Conservation (phyloP, 2,113 vertebrate genomes). For the Oxygymnocypris stewartii region DNA sequence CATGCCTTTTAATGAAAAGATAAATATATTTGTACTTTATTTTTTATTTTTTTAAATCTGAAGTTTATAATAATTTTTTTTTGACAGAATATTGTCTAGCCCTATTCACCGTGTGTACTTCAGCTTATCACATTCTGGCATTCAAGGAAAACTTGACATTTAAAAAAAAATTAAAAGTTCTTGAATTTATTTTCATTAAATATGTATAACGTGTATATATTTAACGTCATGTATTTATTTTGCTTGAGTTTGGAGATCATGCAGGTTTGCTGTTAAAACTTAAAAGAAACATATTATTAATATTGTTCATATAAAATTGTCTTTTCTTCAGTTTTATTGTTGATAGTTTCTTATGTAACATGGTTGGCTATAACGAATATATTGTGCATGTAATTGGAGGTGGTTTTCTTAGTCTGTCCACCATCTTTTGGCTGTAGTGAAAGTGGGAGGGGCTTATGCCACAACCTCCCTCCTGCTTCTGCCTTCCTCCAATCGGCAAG, state of each 20-base stretch:
- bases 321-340: background rate
- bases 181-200: background rate
- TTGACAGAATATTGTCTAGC: no score
- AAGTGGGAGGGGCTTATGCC: conserved; percentile 37
- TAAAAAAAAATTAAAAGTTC: no score
- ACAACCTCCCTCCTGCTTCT: conserved; percentile 59
- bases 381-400: background rate
- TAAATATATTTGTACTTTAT: no score
- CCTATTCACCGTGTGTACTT: no score
- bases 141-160: no score
- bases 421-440: conserved; percentile 45
- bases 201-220: no score
- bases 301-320: background rate
- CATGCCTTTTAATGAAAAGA: no score
- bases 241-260: background rate
- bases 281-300: background rate
- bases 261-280: background rate
- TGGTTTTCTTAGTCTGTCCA: conserved; percentile 6
- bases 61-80: no score
- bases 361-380: background rate
- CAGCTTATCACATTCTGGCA: no score
- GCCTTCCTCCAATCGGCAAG: conserved; percentile 62
- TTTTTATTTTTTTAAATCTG: no score
- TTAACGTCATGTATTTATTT: background rate
- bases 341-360: background rate